Base-by-base conservation (phyloP, 1,140 invertebrate species). In the Cydia pomonella region DNA sequence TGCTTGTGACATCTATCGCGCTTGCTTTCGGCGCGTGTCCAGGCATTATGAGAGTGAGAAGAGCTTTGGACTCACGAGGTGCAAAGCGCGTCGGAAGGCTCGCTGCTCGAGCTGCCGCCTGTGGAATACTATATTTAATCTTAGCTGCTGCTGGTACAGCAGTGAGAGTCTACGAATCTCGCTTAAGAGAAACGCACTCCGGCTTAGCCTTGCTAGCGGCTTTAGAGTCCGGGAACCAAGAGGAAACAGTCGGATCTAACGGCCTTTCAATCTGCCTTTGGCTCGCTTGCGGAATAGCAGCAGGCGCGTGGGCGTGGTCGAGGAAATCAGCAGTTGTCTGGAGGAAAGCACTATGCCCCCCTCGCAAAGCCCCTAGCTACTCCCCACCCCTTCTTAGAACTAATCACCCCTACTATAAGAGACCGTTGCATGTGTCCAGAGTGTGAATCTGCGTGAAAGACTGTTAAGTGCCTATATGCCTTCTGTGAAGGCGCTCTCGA, bases 221-320 rank as follows among this genome's bases (percentile, higher is more conserved):
- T 0, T 79, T 94, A 76, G 95, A 94, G 77, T 94, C 80, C 87
- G 90, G 84, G 74, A 80, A 76, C 91, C 79, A 72, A 82, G 82
- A 91, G 80, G 62, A 77, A 77, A 73, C 87, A 73, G 76, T 88
- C 82, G 75, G 93, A 77, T 85, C 89, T 78, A 29, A 91, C 83
- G 89, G 86, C 79, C 10, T 95, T n/a, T 90, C 97, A 78, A 95
- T 97, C 64, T 96, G 97, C 81, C 94, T 97, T 86, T 95, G 95
- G 13, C 91, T 98, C 29, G 95, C 96, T 16, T 96, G 97, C 41
- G 97, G 97, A 3, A 95, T 97, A 5, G 96, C 97, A 7, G 97
- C 97, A 0, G 97, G 97, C 0, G 96, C 97, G 88, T 98, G 97
- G 97, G 97, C 98, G 47, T 97, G 97, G 96, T 98, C 97, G 1